These are phyloP conservation scores for Nerophis lumbriciformis DNA, from an alignment of 2,113 vertebrate species.

Conservation along the genomic window DNA sequence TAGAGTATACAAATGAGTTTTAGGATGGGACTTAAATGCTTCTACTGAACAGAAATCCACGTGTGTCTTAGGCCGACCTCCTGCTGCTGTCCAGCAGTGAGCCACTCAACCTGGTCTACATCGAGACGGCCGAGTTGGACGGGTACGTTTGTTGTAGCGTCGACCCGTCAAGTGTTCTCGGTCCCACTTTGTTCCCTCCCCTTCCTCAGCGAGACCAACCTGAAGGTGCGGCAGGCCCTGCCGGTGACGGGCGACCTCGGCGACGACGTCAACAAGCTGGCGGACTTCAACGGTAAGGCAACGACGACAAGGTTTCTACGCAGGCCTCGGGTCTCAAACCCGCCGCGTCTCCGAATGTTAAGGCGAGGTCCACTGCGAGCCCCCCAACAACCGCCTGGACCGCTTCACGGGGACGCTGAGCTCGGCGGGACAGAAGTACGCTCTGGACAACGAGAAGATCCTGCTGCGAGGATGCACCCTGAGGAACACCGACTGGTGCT, in stretches of 20 bases:
- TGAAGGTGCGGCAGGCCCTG: slow-evolving; percentile 92
- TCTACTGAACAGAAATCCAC: too few relatives aligned
- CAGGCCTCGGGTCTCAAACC: background rate
- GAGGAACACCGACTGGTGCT: slow-evolving; percentile 95
- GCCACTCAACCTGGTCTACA: slow-evolving; percentile 84
- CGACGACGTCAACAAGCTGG: slow-evolving; percentile 77
- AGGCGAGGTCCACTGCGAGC: slow-evolving; percentile 87
- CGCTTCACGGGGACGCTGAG: slow-evolving; percentile 82
- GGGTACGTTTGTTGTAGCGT: slow-evolving; percentile 71
- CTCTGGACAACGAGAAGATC: slow-evolving; percentile 86
- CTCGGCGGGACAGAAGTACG: slow-evolving; percentile 72
- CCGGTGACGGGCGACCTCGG: slow-evolving; percentile 83
- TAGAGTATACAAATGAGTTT: too few relatives aligned
- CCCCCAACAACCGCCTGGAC: slow-evolving; percentile 90
- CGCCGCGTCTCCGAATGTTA: background rate
- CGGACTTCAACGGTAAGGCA: slow-evolving; percentile 80
- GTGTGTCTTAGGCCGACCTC: slow-evolving; percentile 80
- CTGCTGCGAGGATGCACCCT: slow-evolving; percentile 88
- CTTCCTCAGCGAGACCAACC: slow-evolving; percentile 84
- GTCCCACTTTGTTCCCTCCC: background rate
- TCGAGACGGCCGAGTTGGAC: slow-evolving; percentile 91
- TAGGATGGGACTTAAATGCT: too few relatives aligned
- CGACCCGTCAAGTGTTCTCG: background rate
- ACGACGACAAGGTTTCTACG: background rate
- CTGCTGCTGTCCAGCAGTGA: slow-evolving; percentile 93